phyloP scores from a whole-genome alignment of 2,113 vertebrate genomes.

The Onychostoma macrolepis region DNA sequence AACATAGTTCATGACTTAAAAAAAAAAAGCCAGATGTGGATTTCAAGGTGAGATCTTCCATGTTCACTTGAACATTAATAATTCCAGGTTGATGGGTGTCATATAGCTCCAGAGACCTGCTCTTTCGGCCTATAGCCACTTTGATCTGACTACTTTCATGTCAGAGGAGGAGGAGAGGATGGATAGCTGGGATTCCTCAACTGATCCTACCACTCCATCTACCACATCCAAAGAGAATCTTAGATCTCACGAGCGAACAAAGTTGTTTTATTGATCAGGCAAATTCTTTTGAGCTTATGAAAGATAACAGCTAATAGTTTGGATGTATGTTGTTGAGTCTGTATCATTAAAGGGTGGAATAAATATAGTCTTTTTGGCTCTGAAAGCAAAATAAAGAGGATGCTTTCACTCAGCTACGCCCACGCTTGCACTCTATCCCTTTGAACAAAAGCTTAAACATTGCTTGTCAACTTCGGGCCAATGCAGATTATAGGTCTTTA shows the following conservation, averaged over 20 bases:
- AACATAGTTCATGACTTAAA: conserved; percentile 13
- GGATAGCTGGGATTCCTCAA: conserved; percentile 16
- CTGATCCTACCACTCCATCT: not conserved
- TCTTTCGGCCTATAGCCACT: conserved; percentile 39
- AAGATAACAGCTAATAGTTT: not conserved
- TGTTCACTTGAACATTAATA: conserved; percentile 45
- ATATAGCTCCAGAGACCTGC: conserved; percentile 17
- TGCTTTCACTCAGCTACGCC: conserved; percentile 35
- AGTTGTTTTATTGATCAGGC: not conserved
- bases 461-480: conserved; percentile 27
- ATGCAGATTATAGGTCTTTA: conserved; percentile 30
- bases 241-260: not conserved
- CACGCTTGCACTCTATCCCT: conserved; percentile 37
- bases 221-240: conserved; percentile 9
- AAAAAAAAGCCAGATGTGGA: not conserved
- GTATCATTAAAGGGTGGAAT: not conserved
- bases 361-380: conserved; percentile 11
- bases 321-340: not conserved
- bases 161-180: conserved; percentile 36
- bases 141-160: conserved; percentile 55
- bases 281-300: not conserved
- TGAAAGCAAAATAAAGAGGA: conserved; percentile 21
- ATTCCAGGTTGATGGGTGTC: conserved; percentile 46
- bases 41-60: conserved; percentile 29
- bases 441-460: conserved; percentile 45